Base-by-base conservation (phyloP, 1,140 invertebrate species). In the Elymnias hypermnestra region DNA sequence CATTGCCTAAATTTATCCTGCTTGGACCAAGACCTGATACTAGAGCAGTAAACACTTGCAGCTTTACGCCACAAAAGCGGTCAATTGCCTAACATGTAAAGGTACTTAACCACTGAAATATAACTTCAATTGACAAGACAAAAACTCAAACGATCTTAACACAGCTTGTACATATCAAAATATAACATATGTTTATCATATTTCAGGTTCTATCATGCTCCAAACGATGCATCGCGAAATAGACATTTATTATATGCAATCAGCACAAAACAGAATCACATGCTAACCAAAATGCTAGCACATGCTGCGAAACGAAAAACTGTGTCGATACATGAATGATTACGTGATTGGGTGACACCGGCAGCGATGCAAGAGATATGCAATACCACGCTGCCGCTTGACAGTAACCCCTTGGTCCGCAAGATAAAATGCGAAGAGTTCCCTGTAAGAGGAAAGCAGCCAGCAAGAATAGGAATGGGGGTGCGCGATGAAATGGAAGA, bases 391-490 rank as follows among this genome's bases (percentile, higher is more conserved):
- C 63, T 87, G 74, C 85, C 83, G 51, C 76, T 87, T 46, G 83
- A 87, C 59, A 77, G 68, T 69, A 86, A 85, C 63, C 83, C 83
- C 12, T 63, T 87, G 49, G 78, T 83, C 33, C 72, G 85, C 50
- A 87, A 86, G 55, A 87, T 87, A 81, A 87, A 87, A 84, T 87
- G 86, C 72, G 83, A 87, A 79, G 86, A 87, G 51, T 87, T 84
- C 59, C 79, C 83, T 22, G 73, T 82, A 40, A 74, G 83, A 70
- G 77, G 76, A 51, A 79, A 82, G 48, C 78, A 74, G 52, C 62
- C 72, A 25, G 49, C 72, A 35, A 76, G 81, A 74, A 65, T 78
- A 52, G 85, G 78, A 23, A 82, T 86, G 68, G 77, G 83, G 72
- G 74, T 79, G 44, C 79, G 75, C 41, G 83, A 87, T 78, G 83